Conservation (phyloP, 2,113 vertebrate genomes). For the Odontophorus gujanensis region DNA sequence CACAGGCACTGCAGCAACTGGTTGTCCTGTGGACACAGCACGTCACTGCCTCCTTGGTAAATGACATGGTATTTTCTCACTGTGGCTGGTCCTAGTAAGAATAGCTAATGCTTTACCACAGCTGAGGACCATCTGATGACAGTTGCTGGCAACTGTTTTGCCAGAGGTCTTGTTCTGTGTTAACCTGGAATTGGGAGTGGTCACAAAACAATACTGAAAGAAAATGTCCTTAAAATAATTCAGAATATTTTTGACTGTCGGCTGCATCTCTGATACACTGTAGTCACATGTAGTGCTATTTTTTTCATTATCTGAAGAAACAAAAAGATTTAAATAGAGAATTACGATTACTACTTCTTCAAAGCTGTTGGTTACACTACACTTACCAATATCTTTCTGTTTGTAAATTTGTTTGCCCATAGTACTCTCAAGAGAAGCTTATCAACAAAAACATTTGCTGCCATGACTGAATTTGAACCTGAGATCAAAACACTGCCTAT, state of each 20-base stretch:
- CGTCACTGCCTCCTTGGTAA: rapidly evolving
- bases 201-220: neutral
- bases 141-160: neutral
- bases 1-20: neutral
- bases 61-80: neutral
- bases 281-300: rapidly evolving
- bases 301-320: neutral
- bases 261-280: neutral
- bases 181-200: neutral
- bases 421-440: conserved; percentile 7
- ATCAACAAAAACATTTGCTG: neutral
- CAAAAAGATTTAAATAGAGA: neutral
- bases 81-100: neutral
- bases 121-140: neutral
- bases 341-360: neutral
- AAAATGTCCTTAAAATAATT: neutral
- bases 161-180: neutral
- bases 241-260: neutral
- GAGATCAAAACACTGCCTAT: conserved; percentile 40
- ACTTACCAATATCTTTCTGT: neutral
- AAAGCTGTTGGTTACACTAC: neutral
- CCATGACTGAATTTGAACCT: conserved; percentile 20
- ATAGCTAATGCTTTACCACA: neutral
- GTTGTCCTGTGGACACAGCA: neutral
- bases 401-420: conserved; percentile 5